Evolutionary conservation across 2,797 vertebrate species (phyloP), one percentile per base, ranked within the genome.

Genomic region (Lepus oiostolus): DNA sequence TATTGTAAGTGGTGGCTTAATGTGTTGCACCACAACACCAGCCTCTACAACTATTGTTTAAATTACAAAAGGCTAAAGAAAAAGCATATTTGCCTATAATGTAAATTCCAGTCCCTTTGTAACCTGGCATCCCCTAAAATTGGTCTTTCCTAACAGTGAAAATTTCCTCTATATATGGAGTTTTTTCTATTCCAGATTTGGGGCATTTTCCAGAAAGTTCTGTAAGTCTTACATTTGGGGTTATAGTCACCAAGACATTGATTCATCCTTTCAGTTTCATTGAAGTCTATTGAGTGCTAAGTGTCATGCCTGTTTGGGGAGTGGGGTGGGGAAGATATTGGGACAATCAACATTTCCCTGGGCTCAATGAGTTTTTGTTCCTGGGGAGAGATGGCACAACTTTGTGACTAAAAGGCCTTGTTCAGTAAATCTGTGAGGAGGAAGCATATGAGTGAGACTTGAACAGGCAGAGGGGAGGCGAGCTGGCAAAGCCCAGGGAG

Each of bases 351-450:
- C 4, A n/a, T 22, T 30, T 38, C 50, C 4, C 32, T 68, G 4
- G 2, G 28, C 3, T 92, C 52, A 32, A 4, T 47, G 80, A 68
- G 52, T 60, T 91, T 77, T 85, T 38, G 28, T 79, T 92, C 14
- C n/a, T 50, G 30, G 38, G 68, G 22, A 42, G 47, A 81, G 62
- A 24, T 11, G 38, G 62, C n/a, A 38, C 4, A 90, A 19, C 19
- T 62, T 38, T 8, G 2, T 50, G 54, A 79, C 30, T 42, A 79
- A 79, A 90, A 67, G 17, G 26, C 16, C 7, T 2, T 68, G 42
- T 68, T 87, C 50, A 42, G 6, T 54, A 82, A 89, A 47, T 88
- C 47, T 85, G 50, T 38, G 90, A 90, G 81, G 68, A 93, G 47
- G 30, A 28, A 32, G 77, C 67, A 9, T 35, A 70, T 81, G 65